A percentile compares a stretch with the other conserved stretches of the same genome.
Conservation (phyloP, 2,888 invertebrate species). For the Caenorhabditis sp. region DNA sequence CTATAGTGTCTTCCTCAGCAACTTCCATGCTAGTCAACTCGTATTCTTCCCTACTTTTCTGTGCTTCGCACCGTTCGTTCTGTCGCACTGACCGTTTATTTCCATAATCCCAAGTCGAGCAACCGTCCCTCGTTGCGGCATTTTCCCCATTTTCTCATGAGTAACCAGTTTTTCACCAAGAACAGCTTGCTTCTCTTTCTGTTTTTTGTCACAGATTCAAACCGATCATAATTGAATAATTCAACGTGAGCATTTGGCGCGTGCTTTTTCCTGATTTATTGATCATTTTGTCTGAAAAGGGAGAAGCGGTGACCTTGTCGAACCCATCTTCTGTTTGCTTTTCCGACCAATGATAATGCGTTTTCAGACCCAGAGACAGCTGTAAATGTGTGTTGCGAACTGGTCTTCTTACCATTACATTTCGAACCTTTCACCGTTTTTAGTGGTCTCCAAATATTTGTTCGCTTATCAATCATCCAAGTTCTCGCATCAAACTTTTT, state of each 20-base stretch:
- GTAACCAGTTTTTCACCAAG: background rate
- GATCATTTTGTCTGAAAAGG: constrained; percentile 9
- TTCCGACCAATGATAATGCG: constrained; percentile 19
- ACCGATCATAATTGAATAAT: too few species aligned
- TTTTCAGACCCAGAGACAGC: constrained; percentile 7
- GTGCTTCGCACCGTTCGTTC: constrained; percentile 7
- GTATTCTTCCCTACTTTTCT: background rate
- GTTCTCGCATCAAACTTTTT: constrained; percentile 25
- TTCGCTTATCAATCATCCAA: constrained; percentile 27
- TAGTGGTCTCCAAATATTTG: constrained; percentile 45
- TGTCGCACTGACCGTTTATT: constrained; percentile 35
- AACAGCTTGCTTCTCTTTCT: background rate
- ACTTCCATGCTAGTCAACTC: background rate
- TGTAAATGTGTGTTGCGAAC: constrained; percentile 25
- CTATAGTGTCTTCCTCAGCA: background rate
- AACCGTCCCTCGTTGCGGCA: constrained; percentile 7
- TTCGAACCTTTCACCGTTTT: constrained; percentile 34
- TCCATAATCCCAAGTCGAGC: constrained; percentile 18
- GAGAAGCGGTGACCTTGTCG: constrained; percentile 22
- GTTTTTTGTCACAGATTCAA: constrained; percentile 7
- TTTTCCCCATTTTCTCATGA: constrained; percentile 15
- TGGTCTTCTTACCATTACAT: constrained; percentile 10
- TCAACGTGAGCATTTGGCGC: too few species aligned
- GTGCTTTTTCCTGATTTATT: constrained; percentile 21
- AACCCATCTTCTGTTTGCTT: constrained; percentile 35